Base-by-base conservation (phyloP, 2,113 vertebrate species). In the Poecile atricapillus region DNA sequence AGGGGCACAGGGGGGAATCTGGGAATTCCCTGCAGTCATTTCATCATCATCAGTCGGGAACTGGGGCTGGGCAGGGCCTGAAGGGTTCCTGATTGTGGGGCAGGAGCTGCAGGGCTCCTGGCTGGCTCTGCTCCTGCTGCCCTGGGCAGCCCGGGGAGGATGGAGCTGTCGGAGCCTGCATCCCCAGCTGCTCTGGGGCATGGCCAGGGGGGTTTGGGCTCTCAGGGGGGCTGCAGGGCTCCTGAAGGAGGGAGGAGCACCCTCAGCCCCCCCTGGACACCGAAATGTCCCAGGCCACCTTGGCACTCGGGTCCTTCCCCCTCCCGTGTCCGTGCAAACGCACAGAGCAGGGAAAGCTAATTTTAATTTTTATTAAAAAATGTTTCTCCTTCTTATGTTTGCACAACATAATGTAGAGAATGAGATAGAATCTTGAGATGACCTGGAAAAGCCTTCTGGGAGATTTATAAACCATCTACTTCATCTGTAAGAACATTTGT, bases 351-450 rank as follows among this genome's bases (percentile, higher is more conserved):
- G 22, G 49, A 47, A 50, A 89, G 44, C 79, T 63, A 3, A 93
- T 95, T 90, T 88, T 75, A 74, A 80, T 88, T 90, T 89, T 93
- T 81, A 93, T 94, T 93, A 58, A 81, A 88, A 94, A 74, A 44
- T 59, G 31, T 77, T 96, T 92, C 90, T 92, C n/a, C 1, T 91
- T 73, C 85, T 86, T 77, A 11, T 83, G 23, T 91, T 91, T 95
- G 60, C 69, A 59, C 88, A 90, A 89, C 70, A 50, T 69, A 75
- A 84, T 62, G 44, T 35, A 23, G 73, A 44, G 76, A 80, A 86
- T 23, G 59, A 91, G 76, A 53, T 4, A 21, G 77, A 91, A 67
- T 93, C 82, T 91, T 92, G 82, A 71, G 68, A 63, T 86, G 90
- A 91, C 93, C 92, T 88, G 90, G 79, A 74, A 93, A 68, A 67